These are phyloP conservation scores for Picus viridis DNA, from an alignment of 2,797 vertebrate species.

Conservation along the genomic window DNA sequence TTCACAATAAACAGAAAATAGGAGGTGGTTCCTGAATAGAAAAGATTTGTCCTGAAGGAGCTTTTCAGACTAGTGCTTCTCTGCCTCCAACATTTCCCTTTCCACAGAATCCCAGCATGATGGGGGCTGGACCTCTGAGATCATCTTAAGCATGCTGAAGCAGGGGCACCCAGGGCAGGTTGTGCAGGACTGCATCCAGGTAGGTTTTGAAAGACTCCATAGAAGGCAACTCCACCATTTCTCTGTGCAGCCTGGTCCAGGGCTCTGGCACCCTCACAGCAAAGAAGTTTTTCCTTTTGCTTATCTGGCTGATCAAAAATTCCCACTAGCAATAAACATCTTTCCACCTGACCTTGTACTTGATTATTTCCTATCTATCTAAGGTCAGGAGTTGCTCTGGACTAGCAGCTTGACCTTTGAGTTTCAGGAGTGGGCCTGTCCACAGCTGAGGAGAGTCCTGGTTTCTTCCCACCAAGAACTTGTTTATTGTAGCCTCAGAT, in stretches of 20 bases:
- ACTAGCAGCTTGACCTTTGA: neutral
- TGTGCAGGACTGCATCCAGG: too few relatives aligned
- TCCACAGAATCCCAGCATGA: neutral
- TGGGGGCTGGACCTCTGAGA: too few relatives aligned
- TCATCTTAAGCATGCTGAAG: too few relatives aligned
- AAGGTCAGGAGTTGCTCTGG: neutral
- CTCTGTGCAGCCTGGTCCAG: too few relatives aligned
- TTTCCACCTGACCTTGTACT: neutral
- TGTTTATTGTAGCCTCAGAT: slow-evolving; percentile 54
- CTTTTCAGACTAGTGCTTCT: neutral
- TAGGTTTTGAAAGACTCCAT: too few relatives aligned
- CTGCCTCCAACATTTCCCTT: neutral
- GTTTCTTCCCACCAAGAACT: slow-evolving; percentile 51
- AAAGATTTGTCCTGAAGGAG: neutral
- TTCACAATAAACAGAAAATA: neutral
- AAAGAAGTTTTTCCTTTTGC: too few relatives aligned
- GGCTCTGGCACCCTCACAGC: too few relatives aligned
- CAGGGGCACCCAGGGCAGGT: too few relatives aligned
- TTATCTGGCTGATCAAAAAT: neutral
- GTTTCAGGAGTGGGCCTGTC: slow-evolving; percentile 14
- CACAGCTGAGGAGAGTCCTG: neutral
- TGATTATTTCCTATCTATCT: neutral
- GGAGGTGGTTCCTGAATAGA: neutral
- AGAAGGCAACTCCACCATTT: too few relatives aligned
- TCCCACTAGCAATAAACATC: neutral